Conservation (phyloP, 2,113 vertebrate genomes). For the Isurus oxyrinchus region DNA sequence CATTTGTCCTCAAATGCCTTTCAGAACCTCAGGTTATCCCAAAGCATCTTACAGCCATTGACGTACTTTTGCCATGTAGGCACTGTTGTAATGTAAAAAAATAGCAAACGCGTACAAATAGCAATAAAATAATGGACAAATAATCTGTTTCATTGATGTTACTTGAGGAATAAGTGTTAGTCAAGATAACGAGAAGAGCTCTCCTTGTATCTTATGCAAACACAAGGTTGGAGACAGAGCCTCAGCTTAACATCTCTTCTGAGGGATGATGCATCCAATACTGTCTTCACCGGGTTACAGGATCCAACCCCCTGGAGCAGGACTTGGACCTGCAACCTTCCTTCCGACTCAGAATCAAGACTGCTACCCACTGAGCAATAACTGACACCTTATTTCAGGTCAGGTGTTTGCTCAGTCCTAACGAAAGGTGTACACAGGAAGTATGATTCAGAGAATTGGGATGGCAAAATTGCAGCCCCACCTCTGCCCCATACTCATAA, state of each 20-base stretch:
- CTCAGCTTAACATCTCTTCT: neutral
- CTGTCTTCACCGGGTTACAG: no score
- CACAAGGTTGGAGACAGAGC: neutral
- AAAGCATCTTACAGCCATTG: no score
- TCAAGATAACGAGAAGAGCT: neutral
- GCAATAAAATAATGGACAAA: neutral
- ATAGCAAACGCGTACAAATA: neutral
- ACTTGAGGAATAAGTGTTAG: neutral
- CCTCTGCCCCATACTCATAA: no score
- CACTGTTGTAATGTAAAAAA: no score
- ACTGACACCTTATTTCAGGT: neutral
- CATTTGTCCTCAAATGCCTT: neutral
- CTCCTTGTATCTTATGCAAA: neutral
- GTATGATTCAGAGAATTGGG: neutral
- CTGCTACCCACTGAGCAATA: neutral
- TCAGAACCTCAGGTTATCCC: neutral
- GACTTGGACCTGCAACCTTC: no score
- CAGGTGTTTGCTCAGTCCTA: neutral
- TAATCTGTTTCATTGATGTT: neutral
- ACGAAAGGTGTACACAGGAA: neutral
- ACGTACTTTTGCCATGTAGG: no score
- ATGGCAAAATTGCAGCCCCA: no score
- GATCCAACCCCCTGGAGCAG: no score
- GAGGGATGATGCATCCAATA: neutral
- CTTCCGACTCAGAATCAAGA: neutral